Conservation (phyloP, 37 sponge, comb jelly and placozoan species). For the Lycopodina hypogea region DNA sequence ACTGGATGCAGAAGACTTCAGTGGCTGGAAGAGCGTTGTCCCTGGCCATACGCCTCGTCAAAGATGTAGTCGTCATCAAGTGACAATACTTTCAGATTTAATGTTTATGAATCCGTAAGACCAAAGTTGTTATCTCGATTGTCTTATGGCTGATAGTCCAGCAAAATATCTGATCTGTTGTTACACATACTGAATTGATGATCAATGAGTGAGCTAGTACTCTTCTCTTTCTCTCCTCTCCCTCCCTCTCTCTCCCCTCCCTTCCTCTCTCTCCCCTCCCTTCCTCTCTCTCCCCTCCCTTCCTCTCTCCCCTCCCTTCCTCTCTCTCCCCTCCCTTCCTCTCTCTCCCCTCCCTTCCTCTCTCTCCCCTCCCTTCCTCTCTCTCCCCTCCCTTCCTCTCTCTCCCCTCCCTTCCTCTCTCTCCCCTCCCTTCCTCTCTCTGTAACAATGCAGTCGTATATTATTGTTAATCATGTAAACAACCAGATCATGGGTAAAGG, state of each 20-base stretch:
- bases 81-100: background rate
- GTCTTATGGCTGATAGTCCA: background rate
- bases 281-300: no score
- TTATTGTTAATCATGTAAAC: no score
- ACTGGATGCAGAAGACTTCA: conserved; percentile 60
- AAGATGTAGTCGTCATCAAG: background rate
- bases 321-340: background rate
- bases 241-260: no score
- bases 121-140: background rate
- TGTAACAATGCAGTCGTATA: no score
- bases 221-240: no score
- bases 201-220: no score
- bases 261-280: background rate
- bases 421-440: background rate
- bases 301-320: background rate
- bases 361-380: background rate
- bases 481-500: no score
- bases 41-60: conserved; percentile 35
- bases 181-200: background rate
- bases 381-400: background rate
- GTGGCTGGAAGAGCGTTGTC: conserved; percentile 33
- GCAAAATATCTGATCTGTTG: background rate
- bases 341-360: background rate
- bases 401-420: background rate
- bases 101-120: background rate